Evolutionary conservation across 2,113 vertebrate species (phyloP), one percentile per base, ranked within the genome.

Genomic region (Eudyptes chrysolophus): DNA sequence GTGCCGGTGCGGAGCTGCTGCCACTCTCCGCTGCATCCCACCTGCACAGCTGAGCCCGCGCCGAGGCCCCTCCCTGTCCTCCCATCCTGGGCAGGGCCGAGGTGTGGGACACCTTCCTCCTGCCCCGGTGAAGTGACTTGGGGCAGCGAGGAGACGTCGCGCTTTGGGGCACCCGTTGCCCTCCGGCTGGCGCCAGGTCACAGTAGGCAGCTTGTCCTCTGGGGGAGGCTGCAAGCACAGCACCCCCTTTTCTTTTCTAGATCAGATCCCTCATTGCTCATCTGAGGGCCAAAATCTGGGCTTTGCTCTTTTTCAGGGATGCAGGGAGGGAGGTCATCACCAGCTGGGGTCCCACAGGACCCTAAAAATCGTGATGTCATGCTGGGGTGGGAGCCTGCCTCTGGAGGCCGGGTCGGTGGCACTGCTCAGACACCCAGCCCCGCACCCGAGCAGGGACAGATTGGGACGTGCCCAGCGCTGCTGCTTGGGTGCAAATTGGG

Each of bases 11-110:
- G 1, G 60, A 54, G 49, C 55, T 69, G n/a, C 72, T 70, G 62
- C 51, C 0, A 0, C 60, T 79, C 71, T 42, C 42, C 2, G 0
- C 25, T 1, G 0, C 3, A 3, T 69, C 27, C 44, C 46, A 44
- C 48, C 64, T 12, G 2, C 1, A 11, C 5, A 11, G 51, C 69
- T 4, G 6, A 57, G 36, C 48, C 48, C 2, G 6, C 76, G 48
- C 34, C 13, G 6, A 52, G 74, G 22, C 11, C 21, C 26, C 30
- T n/a, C 16, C 25, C 9, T 1, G 1, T 42, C 55, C 26, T 82
- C 48, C 15, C 4, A 1, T 38, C 30, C 24, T 4, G 1, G 40
- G 19, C 42, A 75, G 40, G 66, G 61, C 26, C 6, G 4, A 42
- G 62, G 27, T 2, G 1, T 58, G 29, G 32, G 40, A 22, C 6